phyloP scores from a whole-genome alignment of 1,140 invertebrate genomes.

The Eumaeus atala region DNA sequence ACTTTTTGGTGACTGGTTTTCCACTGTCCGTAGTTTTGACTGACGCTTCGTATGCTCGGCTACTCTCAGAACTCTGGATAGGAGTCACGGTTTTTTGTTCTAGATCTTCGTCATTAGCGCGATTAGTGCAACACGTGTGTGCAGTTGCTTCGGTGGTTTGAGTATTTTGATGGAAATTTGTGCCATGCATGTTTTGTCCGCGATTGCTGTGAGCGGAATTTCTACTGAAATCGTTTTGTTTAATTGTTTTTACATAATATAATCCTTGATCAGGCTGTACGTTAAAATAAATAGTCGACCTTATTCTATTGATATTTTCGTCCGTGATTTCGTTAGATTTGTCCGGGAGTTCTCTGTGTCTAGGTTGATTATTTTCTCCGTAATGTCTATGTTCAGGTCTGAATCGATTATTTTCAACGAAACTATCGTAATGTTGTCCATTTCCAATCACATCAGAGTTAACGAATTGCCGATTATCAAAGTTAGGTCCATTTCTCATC shows the following conservation, averaged over 20 bases:
- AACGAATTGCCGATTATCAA: not conserved
- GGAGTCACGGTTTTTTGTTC: not conserved
- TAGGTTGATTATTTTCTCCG: not conserved
- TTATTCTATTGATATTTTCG: not conserved
- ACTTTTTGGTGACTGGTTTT: not conserved
- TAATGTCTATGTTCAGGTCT: too few species aligned
- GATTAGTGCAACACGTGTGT: not conserved
- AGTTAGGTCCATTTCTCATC: not conserved
- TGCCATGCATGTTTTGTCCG: not conserved
- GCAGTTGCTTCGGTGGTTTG: not conserved
- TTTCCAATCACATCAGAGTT: not conserved
- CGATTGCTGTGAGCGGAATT: not conserved
- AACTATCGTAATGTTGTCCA: not conserved
- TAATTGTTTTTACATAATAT: not conserved
- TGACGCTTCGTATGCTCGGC: not conserved
- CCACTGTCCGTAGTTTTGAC: not conserved
- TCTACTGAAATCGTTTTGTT: not conserved
- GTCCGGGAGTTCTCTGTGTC: not conserved
- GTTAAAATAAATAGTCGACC: not conserved
- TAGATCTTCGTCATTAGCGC: not conserved
- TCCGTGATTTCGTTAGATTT: slow-evolving; percentile 3
- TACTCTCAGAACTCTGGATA: not conserved
- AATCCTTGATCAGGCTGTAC: not conserved
- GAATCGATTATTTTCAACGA: not conserved
- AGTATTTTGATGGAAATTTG: not conserved